Base-by-base conservation (phyloP, 2,888 invertebrate genomes). In the Diarsia rubi region DNA sequence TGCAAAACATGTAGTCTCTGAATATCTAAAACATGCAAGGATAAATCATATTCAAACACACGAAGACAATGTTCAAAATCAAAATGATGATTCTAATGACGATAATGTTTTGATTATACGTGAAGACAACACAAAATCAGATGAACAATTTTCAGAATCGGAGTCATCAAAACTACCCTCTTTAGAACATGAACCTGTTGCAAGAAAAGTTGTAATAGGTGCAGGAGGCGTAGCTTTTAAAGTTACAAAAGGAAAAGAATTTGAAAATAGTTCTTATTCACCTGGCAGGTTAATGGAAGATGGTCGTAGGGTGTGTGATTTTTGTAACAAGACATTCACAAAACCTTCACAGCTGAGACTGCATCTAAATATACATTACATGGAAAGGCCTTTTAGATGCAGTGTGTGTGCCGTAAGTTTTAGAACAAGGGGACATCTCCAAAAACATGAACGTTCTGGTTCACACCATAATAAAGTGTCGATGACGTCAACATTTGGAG, bases 331-430 rank as follows among this genome's bases (percentile, higher is more conserved):
- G 94, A 98, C 98, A 71, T 99, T 99, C 95, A 98, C 98, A 81
- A 99, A 99, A 93, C 98, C 98, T 79, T 98, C 98, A 80, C 99
- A 99, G 91, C 96, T 99, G 81, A 97, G 98, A 83, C 97, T 99
- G 82, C 99, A 99, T 95, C 98, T 99, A 93, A 99, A 99, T 94
- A 99, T 99, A 86, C 99, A 99, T 95, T 99, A 99, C 90, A 98
- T 99, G 97, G 99, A 99, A 93, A 97, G 99, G 81, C 99, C 98
- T 69, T 99, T 98, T 92, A 97, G 98, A 85, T 99, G 99, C 93
- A 98, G 99, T 88, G 98, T 98, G 5, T 99, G 99, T 94, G 98
- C 98, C 54, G 98, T 99, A 44, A 98, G 99, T 88, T 99, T 99
- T 92, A 97, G 98, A 89, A 98, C 99, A 59, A 97, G 98, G 95